Evolutionary conservation across 2,797 vertebrate genomes (phyloP).

Genomic region (Phrynocephalus forsythii): DNA sequence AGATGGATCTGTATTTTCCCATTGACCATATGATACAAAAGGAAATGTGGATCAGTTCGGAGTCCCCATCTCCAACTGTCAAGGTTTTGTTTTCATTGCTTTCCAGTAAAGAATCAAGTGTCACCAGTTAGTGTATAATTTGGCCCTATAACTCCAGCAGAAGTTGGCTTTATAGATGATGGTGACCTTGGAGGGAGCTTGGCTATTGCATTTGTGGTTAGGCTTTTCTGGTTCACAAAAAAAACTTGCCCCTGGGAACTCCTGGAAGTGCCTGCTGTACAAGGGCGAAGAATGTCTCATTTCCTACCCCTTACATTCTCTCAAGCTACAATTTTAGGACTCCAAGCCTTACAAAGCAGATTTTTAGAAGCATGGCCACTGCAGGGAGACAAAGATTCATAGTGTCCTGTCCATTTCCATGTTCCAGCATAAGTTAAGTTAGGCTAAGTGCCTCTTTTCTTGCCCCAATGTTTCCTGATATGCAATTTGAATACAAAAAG

Average conservation of each 20-base stretch:
- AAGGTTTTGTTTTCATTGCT: not conserved
- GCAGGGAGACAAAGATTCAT: not conserved
- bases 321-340: not conserved
- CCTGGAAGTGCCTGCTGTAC: not conserved
- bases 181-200: no score
- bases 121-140: no score
- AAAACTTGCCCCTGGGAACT: no score
- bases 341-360: not conserved
- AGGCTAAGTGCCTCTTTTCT: not conserved
- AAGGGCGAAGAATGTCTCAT: not conserved
- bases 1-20: no score
- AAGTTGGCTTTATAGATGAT: no score
- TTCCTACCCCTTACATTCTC: no score
- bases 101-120: not conserved
- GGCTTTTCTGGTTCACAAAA: no score
- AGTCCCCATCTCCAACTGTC: no score
- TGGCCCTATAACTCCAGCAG: not conserved
- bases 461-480: not conserved
- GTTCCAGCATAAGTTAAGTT: not conserved
- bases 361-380: not conserved
- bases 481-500: conserved; percentile 17
- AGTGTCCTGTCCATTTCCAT: no score
- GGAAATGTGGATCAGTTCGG: no score
- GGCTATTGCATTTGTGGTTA: not conserved
- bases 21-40: no score